Evolutionary conservation across 2,113 vertebrate species (phyloP).

Genomic region (Perca schrenkii): DNA sequence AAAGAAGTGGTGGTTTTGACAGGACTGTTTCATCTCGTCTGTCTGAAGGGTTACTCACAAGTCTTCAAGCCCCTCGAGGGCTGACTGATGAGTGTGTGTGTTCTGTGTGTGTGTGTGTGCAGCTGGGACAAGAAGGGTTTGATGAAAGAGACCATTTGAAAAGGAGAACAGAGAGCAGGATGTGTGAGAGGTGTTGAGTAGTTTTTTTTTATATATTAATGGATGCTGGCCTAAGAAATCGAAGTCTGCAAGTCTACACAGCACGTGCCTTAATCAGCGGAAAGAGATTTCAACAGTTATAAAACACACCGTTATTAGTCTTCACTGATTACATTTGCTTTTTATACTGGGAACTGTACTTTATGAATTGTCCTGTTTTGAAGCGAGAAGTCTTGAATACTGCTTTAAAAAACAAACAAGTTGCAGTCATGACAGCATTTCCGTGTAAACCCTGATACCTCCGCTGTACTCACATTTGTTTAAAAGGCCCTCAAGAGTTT

Average conservation of each 20-base stretch:
- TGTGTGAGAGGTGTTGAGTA: conserved; percentile 50
- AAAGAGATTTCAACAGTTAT: conserved; percentile 9
- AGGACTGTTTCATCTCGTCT: conserved; percentile 54
- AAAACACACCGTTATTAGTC: not conserved
- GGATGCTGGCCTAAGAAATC: conserved; percentile 17
- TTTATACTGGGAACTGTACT: not conserved
- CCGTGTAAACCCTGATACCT: conserved; percentile 14
- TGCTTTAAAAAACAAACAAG: not conserved
- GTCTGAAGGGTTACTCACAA: conserved; percentile 45
- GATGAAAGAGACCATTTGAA: conserved; percentile 54
- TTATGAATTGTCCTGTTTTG: not conserved
- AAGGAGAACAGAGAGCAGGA: conserved; percentile 69
- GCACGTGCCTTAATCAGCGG: conserved; percentile 2
- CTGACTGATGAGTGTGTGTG: conserved; percentile 43
- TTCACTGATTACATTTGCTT: not conserved
- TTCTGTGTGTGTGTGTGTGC: conserved; percentile 8
- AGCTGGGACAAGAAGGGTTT: conserved; percentile 32
- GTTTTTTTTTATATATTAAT: conserved; percentile 22
- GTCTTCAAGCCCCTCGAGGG: conserved; percentile 41
- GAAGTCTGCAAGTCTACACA: conserved; percentile 35
- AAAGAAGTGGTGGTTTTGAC: conserved; percentile 59
- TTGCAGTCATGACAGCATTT: conserved; percentile 15
- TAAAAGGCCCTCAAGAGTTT: conserved; percentile 23
- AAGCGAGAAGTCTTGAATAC: not conserved
- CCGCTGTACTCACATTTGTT: conserved; percentile 17